These are phyloP conservation scores for Erpobdella octoculata DNA, from an alignment of 2,888 invertebrate species.

Conservation along the genomic window DNA sequence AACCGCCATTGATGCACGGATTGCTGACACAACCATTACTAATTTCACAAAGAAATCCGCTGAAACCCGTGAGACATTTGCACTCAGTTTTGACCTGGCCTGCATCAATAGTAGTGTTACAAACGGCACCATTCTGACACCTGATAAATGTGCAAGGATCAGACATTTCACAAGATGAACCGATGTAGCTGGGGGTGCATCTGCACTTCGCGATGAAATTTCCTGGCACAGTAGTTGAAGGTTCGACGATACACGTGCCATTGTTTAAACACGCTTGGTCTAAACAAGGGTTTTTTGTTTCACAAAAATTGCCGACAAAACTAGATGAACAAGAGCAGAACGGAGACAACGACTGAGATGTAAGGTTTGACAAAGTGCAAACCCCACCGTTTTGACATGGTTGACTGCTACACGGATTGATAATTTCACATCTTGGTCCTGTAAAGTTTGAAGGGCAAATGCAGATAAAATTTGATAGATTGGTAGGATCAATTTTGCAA, in stretches of 20 bases:
- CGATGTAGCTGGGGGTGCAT: conserved; percentile 33
- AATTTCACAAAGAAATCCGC: conserved; percentile 34
- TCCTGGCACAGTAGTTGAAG: not conserved
- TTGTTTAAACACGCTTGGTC: conserved; percentile 39
- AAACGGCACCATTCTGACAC: conserved; percentile 39
- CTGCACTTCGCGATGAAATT: conserved; percentile 11
- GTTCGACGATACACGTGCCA: conserved; percentile 32
- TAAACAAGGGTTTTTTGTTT: conserved; percentile 19
- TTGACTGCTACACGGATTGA: conserved; percentile 36
- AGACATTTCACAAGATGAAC: conserved; percentile 31
- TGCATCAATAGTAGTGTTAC: conserved; percentile 13
- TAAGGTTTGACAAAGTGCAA: conserved; percentile 33
- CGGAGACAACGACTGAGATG: not conserved
- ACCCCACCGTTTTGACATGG: conserved; percentile 40
- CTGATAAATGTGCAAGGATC: conserved; percentile 37
- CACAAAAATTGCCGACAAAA: conserved; percentile 32
- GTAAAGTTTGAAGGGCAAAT: conserved; percentile 31
- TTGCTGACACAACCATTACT: conserved; percentile 36
- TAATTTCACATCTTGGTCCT: conserved; percentile 33
- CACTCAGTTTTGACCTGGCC: conserved; percentile 40
- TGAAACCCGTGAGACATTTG: conserved; percentile 37
- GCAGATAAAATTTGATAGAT: not conserved
- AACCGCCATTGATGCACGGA: conserved; percentile 40
- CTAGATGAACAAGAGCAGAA: conserved; percentile 30
- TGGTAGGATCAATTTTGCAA: conserved; percentile 33